Conservation (phyloP, 2,888 invertebrate genomes). For the Allygus modestus region DNA sequence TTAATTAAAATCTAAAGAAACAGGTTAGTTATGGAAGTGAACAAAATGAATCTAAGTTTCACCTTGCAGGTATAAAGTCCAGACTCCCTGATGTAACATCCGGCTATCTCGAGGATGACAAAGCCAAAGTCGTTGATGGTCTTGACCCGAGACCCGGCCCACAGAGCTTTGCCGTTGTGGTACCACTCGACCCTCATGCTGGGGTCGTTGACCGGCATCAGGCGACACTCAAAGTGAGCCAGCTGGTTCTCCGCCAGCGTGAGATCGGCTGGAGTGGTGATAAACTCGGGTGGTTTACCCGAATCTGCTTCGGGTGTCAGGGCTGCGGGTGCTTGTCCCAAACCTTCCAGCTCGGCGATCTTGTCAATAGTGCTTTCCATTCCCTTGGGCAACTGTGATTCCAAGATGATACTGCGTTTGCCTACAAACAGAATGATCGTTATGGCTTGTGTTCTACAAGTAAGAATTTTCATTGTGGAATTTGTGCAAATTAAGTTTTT, state of each 20-base stretch:
- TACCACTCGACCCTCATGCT: constrained; percentile 98
- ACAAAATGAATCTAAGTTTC: too few species aligned
- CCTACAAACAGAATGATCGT: constrained; percentile 69
- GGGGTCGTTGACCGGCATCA: constrained; percentile 93
- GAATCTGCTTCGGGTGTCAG: constrained; percentile 87
- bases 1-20: too few species aligned
- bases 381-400: constrained; percentile 94
- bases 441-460: too few species aligned
- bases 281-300: constrained; percentile 93
- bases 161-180: constrained; percentile 96
- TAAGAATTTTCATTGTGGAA: too few species aligned
- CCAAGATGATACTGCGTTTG: constrained; percentile 93
- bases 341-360: constrained; percentile 93
- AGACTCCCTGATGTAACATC: constrained; percentile 94
- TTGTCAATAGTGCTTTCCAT: constrained; percentile 97
- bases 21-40: too few species aligned
- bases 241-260: constrained; percentile 91
- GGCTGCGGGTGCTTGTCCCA: constrained; percentile 83
- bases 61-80: constrained; percentile 93
- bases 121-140: constrained; percentile 99
- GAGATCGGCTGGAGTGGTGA: constrained; percentile 91
- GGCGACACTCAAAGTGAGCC: constrained; percentile 94
- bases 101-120: constrained; percentile 96
- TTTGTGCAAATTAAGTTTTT: too few species aligned
- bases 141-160: constrained; percentile 94